A percentile compares a stretch with the other conserved stretches of the same genome.
phyloP scores from a whole-genome alignment of 2,113 vertebrate species.

The Sarotherodon lohbergeri region DNA sequence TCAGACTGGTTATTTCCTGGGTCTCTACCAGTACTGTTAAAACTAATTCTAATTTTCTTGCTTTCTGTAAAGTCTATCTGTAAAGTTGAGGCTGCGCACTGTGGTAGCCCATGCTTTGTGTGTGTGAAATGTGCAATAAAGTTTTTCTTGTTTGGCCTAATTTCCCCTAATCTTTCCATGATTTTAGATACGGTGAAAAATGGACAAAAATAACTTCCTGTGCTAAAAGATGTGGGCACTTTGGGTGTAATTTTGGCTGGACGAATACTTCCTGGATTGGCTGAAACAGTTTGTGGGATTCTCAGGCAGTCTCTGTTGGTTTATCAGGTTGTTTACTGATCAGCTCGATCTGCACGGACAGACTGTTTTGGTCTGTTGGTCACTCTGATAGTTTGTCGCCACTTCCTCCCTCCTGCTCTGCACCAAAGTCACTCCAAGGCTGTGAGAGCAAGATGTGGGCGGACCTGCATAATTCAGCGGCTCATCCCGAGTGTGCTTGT shows the following conservation, averaged over 20 bases:
- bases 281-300: neutral
- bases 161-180: neutral
- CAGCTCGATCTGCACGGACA: neutral
- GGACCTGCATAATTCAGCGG: conserved; percentile 49
- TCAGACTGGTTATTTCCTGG: neutral
- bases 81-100: neutral
- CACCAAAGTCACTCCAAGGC: conserved; percentile 44
- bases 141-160: neutral
- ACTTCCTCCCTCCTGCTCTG: neutral
- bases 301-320: neutral
- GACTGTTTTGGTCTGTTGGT: conserved; percentile 3
- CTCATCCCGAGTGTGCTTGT: neutral
- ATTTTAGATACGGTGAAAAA: neutral
- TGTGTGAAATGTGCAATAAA: neutral
- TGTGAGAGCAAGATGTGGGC: conserved; percentile 12
- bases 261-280: neutral
- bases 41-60: neutral
- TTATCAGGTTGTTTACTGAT: neutral
- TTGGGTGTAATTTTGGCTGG: neutral
- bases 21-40: neutral
- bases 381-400: neutral
- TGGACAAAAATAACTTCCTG: neutral
- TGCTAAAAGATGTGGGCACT: neutral
- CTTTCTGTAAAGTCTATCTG: neutral
- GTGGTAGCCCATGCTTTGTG: neutral